Conservation (phyloP, 2,888 invertebrate genomes). For the Drosophila melanosoma region DNA sequence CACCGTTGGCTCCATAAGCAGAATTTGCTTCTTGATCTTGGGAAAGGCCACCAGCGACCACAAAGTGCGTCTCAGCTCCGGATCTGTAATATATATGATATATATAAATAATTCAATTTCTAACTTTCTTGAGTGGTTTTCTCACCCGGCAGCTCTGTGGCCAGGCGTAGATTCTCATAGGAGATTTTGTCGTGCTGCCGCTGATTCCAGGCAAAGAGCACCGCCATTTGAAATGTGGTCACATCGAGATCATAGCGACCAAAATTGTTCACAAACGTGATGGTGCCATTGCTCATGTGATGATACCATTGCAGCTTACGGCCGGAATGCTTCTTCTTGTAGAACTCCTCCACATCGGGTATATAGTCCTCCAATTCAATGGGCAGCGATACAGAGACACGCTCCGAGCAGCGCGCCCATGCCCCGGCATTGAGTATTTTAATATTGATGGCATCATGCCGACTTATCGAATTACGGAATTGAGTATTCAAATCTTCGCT, state of each 20-base stretch:
- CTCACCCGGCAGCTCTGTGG: constrained; percentile 95
- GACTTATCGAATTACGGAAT: constrained; percentile 93
- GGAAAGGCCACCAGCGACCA: constrained; percentile 99
- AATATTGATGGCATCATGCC: constrained; percentile 96
- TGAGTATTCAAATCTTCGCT: constrained; percentile 98
- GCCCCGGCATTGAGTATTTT: constrained; percentile 99
- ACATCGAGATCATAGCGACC: constrained; percentile 99
- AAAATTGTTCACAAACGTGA: constrained; percentile 96
- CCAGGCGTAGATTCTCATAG: constrained; percentile 98
- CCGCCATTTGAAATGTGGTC: constrained; percentile 99
- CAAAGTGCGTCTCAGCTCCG: constrained; percentile 96
- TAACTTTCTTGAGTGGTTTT: not conserved
- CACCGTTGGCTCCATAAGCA: constrained; percentile 90
- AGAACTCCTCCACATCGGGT: constrained; percentile 99
- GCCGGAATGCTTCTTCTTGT: constrained; percentile 98
- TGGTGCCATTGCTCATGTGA: constrained; percentile 99
- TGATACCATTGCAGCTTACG: constrained; percentile 99
- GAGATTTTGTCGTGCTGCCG: constrained; percentile 95
- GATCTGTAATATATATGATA: constrained; percentile 86
- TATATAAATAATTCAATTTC: not conserved
- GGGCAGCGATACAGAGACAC: constrained; percentile 97
- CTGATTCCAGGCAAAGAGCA: constrained; percentile 99
- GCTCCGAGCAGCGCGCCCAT: constrained; percentile 97
- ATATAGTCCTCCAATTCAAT: constrained; percentile 99
- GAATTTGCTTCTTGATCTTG: constrained; percentile 96